Percentiles rank a stretch among this genome's conserved stretches.
phyloP scores from a whole-genome alignment of 1,140 invertebrate species.

The Episyrphus balteatus region DNA sequence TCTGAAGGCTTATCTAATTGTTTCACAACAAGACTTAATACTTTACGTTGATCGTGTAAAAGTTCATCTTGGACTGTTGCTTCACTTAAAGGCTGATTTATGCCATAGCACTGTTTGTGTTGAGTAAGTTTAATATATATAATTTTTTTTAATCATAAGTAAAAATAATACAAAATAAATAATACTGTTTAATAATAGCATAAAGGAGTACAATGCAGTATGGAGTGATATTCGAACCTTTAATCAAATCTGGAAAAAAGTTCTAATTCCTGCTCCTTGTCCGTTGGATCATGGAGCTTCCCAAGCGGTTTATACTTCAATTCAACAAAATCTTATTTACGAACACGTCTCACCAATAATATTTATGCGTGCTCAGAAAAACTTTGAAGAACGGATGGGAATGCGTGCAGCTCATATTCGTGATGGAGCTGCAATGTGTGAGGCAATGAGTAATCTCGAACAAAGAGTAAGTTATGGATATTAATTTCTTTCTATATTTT shows the following conservation, averaged over 20 bases:
- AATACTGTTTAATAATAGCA: slow-evolving; percentile 37
- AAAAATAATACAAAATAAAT: neutral
- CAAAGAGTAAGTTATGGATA: slow-evolving; percentile 43
- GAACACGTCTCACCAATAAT: slow-evolving; percentile 62
- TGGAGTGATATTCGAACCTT: slow-evolving; percentile 57
- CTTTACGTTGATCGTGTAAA: slow-evolving; percentile 52
- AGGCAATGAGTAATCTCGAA: slow-evolving; percentile 81
- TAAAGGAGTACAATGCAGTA: slow-evolving; percentile 56
- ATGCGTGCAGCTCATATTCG: slow-evolving; percentile 77
- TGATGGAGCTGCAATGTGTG: slow-evolving; percentile 83
- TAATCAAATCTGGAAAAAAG: slow-evolving; percentile 51
- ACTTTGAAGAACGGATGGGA: slow-evolving; percentile 68
- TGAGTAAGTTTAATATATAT: slow-evolving; percentile 40
- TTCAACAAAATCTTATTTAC: slow-evolving; percentile 47
- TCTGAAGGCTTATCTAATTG: slow-evolving; percentile 53
- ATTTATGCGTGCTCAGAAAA: slow-evolving; percentile 75
- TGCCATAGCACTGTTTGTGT: slow-evolving; percentile 53
- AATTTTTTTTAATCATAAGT: neutral
- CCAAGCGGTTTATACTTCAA: slow-evolving; percentile 57
- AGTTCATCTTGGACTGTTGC: slow-evolving; percentile 41
- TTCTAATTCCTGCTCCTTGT: slow-evolving; percentile 60
- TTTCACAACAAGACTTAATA: slow-evolving; percentile 50
- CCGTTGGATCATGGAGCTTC: slow-evolving; percentile 63
- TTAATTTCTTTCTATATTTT: no score
- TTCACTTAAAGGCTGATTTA: slow-evolving; percentile 47